Base-by-base conservation (phyloP, 2,113 vertebrate species). In the Rallus limicola region DNA sequence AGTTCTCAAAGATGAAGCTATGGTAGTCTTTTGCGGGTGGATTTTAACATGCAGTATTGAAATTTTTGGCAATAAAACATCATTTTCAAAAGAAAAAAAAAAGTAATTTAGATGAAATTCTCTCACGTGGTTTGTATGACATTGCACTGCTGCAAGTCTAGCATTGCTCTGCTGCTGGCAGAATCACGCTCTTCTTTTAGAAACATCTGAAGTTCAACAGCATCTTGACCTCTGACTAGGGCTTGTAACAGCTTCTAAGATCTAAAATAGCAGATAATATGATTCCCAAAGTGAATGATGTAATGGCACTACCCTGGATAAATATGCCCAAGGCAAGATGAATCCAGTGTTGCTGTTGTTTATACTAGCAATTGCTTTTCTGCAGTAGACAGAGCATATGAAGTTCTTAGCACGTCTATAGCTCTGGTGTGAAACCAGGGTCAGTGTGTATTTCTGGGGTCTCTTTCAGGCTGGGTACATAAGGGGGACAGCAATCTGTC, bases 191-290 rank as follows among this genome's bases (percentile, higher is more conserved):
- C 42, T 64, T 91, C 67, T 84, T 88, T 82, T 70, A 69, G 52
- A 82, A 87, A 69, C 36, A 77, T 90, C 86, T 89, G 65, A 92
- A 89, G 84, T 94, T 95, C 88, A 96, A 76, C 88, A 89, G 63
- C 38, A 46, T 94, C 92, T 87, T 96, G 92, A 92, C 93, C 93
- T 92, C 92, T 89, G 48, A 63, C 58, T 68, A 40, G 60, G 46
- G 53, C 65, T 82, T 36, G 17, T 55, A 92, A 56, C 58, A 84
- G 80, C 86, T 89, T 91, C 82, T 55, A 76, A 92, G 50, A 89
- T 88, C n/a, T 82, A 72, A 82, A 94, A 69, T 13, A 86, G 65
- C 34, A 18, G 74, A 79, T 46, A 93, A 69, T 76, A 65, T 34
- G 64, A 76, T 69, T 62, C 65, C 59, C 92, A 82, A 94, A 59